phyloP scores from a whole-genome alignment of 1,140 invertebrate genomes.

The Alviniconcha marisindica region DNA sequence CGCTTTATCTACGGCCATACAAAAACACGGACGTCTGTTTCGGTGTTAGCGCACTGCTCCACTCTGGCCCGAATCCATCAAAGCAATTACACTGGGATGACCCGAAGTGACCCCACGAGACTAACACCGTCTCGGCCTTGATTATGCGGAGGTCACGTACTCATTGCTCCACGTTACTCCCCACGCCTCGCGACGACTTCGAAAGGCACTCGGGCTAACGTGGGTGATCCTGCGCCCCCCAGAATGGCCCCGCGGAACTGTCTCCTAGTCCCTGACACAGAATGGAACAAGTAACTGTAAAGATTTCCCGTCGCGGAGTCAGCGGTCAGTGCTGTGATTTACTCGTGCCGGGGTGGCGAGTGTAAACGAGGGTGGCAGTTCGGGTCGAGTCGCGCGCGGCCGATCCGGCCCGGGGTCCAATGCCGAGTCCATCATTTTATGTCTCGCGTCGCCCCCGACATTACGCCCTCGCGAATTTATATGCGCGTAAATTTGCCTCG shows the following conservation, averaged over 20 bases:
- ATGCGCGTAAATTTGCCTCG: slow-evolving; percentile 39
- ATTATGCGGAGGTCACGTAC: not conserved
- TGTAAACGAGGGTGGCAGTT: slow-evolving; percentile 27
- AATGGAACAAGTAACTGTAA: not conserved
- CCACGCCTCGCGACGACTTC: not conserved
- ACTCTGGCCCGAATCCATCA: no score
- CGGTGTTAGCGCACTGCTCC: no score
- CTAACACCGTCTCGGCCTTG: no score
- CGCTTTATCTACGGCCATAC: no score
- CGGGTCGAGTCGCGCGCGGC: slow-evolving; percentile 26
- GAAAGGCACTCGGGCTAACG: slow-evolving; percentile 3
- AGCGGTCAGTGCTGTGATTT: slow-evolving; percentile 15
- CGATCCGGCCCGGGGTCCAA: slow-evolving; percentile 11
- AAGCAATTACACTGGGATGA: no score
- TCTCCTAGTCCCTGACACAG: no score
- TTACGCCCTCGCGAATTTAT: slow-evolving; percentile 31
- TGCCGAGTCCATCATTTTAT: slow-evolving; percentile 40
- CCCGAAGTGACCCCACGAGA: no score
- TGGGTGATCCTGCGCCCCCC: not conserved
- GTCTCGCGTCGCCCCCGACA: slow-evolving; percentile 19
- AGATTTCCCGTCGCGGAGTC: not conserved
- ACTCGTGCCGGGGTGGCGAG: slow-evolving; percentile 6
- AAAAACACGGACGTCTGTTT: no score
- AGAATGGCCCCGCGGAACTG: no score
- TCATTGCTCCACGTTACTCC: not conserved